Conservation (phyloP, 2,797 vertebrate genomes). For the Hephaestus fuliginosus region DNA sequence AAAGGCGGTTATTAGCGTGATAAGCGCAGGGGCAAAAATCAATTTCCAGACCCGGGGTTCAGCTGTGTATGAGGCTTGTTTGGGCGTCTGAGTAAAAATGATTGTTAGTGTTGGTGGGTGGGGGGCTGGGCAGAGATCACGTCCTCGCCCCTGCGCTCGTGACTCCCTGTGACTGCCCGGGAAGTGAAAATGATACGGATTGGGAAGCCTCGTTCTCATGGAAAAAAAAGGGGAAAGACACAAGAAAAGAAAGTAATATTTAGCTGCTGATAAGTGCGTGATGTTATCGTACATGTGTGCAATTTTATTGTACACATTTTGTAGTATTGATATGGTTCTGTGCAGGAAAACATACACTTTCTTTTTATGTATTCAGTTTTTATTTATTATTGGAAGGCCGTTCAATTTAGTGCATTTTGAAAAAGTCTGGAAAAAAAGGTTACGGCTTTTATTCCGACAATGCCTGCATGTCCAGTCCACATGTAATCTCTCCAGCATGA, state of each 20-base stretch:
- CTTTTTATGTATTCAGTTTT: not conserved
- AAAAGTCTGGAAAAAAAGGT: no score
- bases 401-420: not conserved
- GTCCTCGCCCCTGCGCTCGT: not conserved
- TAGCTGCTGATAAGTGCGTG: not conserved
- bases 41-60: not conserved
- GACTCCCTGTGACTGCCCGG: not conserved
- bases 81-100: not conserved
- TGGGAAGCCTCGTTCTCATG: not conserved
- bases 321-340: not conserved
- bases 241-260: not conserved
- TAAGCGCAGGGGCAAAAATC: not conserved
- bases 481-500: constrained; percentile 3
- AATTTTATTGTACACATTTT: not conserved
- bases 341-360: not conserved
- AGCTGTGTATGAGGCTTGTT: not conserved
- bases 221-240: not conserved
- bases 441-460: not conserved
- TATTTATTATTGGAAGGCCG: not conserved
- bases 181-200: no score
- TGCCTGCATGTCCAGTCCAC: not conserved
- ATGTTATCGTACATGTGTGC: not conserved
- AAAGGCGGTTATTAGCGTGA: constrained; percentile 9
- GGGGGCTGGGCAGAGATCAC: not conserved
- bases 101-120: not conserved